A percentile compares a stretch with the other conserved stretches of the same genome.
Conservation (phyloP, 2,113 vertebrate species). For the Paramisgurnus dabryanus region DNA sequence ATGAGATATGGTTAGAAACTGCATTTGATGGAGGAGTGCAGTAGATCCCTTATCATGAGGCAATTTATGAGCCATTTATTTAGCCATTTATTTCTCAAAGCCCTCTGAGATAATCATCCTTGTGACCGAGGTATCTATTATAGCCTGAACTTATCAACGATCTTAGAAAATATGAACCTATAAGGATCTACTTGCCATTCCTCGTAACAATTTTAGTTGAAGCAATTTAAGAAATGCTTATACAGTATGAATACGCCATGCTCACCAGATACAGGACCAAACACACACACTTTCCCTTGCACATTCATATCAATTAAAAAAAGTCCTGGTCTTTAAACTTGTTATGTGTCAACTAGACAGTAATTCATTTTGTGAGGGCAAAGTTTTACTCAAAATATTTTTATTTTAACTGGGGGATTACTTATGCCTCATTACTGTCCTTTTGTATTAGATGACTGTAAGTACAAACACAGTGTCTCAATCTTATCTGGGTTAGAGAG, state of each 20-base stretch:
- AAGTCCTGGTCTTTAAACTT: neutral
- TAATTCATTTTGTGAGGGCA: neutral
- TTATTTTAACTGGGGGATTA: neutral
- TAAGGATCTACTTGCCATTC: neutral
- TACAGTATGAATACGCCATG: too few species aligned
- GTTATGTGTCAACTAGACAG: too few species aligned
- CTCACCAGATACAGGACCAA: too few species aligned
- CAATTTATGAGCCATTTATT: conserved; percentile 14
- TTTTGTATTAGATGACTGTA: neutral
- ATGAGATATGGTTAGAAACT: conserved; percentile 3
- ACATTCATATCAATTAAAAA: too few species aligned
- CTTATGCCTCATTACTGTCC: neutral
- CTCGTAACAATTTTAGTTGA: neutral
- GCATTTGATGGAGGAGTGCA: neutral
- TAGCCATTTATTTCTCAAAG: neutral
- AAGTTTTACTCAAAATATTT: neutral
- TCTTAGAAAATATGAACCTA: neutral
- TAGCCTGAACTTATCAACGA: neutral
- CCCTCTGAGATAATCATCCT: neutral
- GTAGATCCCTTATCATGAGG: conserved; percentile 7
- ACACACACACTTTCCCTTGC: too few species aligned
- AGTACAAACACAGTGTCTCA: neutral
- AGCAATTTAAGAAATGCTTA: too few species aligned
- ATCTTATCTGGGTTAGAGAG: neutral
- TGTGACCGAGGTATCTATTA: neutral